Evolutionary conservation across 1,140 invertebrate genomes (phyloP), one percentile per base, ranked within the genome.

Genomic region (Zaprionus inermis): DNA sequence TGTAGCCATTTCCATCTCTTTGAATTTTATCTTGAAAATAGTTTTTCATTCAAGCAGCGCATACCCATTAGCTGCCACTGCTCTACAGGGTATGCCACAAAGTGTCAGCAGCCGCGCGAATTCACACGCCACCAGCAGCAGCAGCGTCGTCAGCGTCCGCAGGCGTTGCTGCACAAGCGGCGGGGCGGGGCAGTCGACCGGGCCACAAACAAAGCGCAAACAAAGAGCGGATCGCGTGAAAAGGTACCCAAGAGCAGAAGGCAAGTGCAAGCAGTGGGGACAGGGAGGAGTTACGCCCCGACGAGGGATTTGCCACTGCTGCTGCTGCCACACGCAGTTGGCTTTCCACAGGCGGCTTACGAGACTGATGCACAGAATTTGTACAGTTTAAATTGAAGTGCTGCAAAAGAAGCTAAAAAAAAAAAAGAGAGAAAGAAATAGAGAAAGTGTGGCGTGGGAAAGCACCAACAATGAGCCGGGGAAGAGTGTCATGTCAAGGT

Each of bases 331-430:
- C 65, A 73, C 46, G 66, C 72, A 63, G 72, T 56, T 51, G 51
- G 71, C 65, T 61, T 73, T 67, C 24, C 55, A 58, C 61, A 58
- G 18, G 41, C 60, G 22, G 44, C 38, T 72, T 66, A 68, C 70
- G 65, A 30, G 72, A 57, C 57, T 65, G 70, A 74, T 71, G 81
- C 77, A 32, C 66, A 78, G 67, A 78, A 85, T 72, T 85, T 81
- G 68, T 81, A 80, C 71, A 86, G 81, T 86, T 85, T 86, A 86
- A 81, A 81, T 81, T 81, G 65, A 86, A 82, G 73, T 72, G 68
- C 30, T 65, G 76, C 41, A 32, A 20, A 58, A 61, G 57, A 66
- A 24, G 58, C 52, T 20, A 60, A 11, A 18, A 55, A 32, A 32
- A 32, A 32, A 6, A 32, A 10, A 32, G 10, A 41, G 28, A 36